Base-by-base conservation (phyloP, 2,888 invertebrate genomes). In the Bimastos eiseni region DNA sequence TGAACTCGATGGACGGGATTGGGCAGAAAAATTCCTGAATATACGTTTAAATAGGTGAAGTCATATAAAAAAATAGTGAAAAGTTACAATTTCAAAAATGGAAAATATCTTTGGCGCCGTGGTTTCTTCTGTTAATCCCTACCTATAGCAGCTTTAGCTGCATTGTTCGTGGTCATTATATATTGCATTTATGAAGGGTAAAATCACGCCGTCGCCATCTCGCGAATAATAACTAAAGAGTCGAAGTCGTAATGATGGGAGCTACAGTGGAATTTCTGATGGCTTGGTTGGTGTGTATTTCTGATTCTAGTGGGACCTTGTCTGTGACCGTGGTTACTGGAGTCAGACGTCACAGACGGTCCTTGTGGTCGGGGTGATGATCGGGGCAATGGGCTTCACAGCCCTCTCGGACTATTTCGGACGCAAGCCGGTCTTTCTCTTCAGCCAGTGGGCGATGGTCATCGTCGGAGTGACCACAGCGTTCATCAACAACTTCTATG, bases 371-470 rank as follows among this genome's bases (percentile, higher is more conserved):
- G 93, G 93, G 5, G 93, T 93, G 19, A 92, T 93, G 91, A 41
- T 93, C 8, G 93, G 93, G 8, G 93, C 93, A 83, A 91, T 93
- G 90, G 33, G 92, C 84, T 93, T 93, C 92, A 91, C 93, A 13
- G 55, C 91, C 36, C 90, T 93, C 34, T 92, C 93, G 5, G 93
- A 93, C 91, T 89, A 90, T 44, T 91, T 91, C 36, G 93, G 93
- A 24, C 90, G 93, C 36, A 93, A 93, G 86, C 92, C 92, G n/a
- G 92, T 93, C 34, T 93, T 92, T 91, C 92, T 93, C 37, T 91
- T 93, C 91, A 91, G 91, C 86, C 92, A 93, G 55, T 92, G 92
- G 92, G 92, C 91, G 84, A 92, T 93, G 91, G 91, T 93, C 30
- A 90, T 92, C 11, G 91, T 93, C 30, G 93, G 92, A 13, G 83